Percentiles rank a stretch among this genome's conserved stretches.
These are phyloP conservation scores for Atractosteus spatula DNA, from an alignment of 2,113 vertebrate species.

Conservation along the genomic window DNA sequence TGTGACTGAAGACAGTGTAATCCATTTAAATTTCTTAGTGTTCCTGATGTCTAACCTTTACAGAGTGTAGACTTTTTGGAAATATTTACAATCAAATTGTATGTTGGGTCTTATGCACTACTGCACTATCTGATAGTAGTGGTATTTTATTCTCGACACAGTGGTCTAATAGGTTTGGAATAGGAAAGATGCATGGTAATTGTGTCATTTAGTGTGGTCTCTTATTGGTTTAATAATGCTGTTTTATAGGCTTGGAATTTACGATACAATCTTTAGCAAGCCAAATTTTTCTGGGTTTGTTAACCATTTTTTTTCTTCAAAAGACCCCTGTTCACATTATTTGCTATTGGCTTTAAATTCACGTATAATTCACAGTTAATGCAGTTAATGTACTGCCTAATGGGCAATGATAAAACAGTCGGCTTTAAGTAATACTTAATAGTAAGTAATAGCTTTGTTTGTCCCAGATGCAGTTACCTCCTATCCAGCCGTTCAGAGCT, in stretches of 20 bases:
- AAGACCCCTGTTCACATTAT: too few relatives aligned
- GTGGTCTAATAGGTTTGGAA: constrained; percentile 5
- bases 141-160: constrained; percentile 7
- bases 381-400: too few relatives aligned
- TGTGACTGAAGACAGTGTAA: not conserved
- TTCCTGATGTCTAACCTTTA: not conserved
- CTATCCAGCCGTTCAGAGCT: too few relatives aligned
- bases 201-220: constrained; percentile 23
- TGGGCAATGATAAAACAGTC: too few relatives aligned
- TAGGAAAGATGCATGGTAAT: constrained; percentile 6
- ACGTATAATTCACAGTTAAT: too few relatives aligned
- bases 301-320: not conserved
- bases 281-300: constrained; percentile 2
- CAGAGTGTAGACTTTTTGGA: not conserved
- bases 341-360: too few relatives aligned
- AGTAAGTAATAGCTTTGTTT: too few relatives aligned
- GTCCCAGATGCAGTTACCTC: too few relatives aligned
- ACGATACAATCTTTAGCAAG: constrained; percentile 9
- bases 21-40: not conserved
- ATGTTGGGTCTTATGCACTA: not conserved
- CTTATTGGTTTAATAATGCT: constrained; percentile 10
- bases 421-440: too few relatives aligned
- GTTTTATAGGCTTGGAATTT: constrained; percentile 20
- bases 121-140: constrained; percentile 3
- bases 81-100: not conserved